Evolutionary conservation across 1,140 invertebrate species (phyloP).

Genomic region (Myzus persicae): DNA sequence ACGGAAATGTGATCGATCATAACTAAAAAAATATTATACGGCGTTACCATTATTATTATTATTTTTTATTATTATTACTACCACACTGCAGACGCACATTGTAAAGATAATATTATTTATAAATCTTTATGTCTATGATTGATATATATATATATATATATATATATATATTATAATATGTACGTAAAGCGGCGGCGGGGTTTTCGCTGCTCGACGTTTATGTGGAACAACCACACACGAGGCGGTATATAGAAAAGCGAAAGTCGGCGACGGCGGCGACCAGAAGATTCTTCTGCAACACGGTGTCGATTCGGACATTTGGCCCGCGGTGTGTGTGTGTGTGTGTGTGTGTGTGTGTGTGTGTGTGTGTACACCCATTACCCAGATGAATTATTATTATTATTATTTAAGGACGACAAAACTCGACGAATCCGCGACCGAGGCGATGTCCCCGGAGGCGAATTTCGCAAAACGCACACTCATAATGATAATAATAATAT

Average conservation of each 20-base stretch:
- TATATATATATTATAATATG: background rate
- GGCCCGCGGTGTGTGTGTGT: slow-evolving; percentile 16
- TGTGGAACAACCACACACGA: slow-evolving; percentile 31
- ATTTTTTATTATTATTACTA: background rate
- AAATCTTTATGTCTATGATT: background rate
- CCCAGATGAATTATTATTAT: slow-evolving; percentile 12
- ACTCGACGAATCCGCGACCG: background rate
- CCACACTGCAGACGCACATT: background rate
- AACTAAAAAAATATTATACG: background rate
- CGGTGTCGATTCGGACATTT: slow-evolving; percentile 34
- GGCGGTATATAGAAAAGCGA: slow-evolving; percentile 9
- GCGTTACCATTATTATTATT: background rate
- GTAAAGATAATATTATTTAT: background rate
- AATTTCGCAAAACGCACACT: slow-evolving; percentile 34
- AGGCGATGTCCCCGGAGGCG: background rate
- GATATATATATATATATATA: background rate
- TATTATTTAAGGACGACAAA: slow-evolving; percentile 1
- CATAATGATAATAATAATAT: background rate
- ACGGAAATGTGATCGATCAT: background rate
- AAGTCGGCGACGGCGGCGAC: background rate
- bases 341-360: background rate
- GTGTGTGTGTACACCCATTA: slow-evolving; percentile 1
- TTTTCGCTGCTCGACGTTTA: background rate
- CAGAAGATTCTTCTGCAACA: slow-evolving; percentile 34
- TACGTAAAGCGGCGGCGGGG: background rate